Evolutionary conservation across 2,888 invertebrate species (phyloP).

Genomic region (Podabrus alpinus): DNA sequence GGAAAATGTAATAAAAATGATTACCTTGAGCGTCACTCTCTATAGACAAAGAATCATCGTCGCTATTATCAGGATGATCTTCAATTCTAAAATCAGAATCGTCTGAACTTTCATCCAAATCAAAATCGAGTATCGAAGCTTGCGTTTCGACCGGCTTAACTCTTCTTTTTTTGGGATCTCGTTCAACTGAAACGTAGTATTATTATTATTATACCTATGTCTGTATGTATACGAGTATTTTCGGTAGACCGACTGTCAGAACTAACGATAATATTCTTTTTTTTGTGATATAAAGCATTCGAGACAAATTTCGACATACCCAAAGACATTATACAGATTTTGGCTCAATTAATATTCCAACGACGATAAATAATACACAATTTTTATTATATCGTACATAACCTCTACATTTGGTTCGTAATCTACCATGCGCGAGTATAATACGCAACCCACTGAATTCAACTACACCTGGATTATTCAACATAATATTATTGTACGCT

Average conservation of each 20-base stretch:
- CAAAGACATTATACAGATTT: constrained; percentile 3
- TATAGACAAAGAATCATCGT: constrained; percentile 72
- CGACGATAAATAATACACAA: neutral
- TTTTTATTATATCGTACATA: neutral
- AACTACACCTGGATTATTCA: neutral
- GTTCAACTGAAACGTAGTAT: constrained; percentile 61
- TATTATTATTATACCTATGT: too few relatives aligned
- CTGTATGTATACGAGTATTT: too few relatives aligned
- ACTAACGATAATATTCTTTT: neutral
- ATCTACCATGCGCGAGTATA: neutral
- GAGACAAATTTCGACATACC: constrained; percentile 2
- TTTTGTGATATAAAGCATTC: neutral
- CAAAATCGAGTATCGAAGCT: constrained; percentile 78
- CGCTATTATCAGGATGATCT: constrained; percentile 79
- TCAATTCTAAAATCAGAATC: constrained; percentile 94
- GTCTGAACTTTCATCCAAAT: constrained; percentile 89
- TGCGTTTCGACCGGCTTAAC: constrained; percentile 79
- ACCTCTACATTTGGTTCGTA: constrained; percentile 5
- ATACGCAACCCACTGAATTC: neutral
- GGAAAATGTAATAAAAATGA: neutral
- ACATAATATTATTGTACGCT: neutral
- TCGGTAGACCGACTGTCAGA: neutral
- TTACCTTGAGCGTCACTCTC: constrained; percentile 69
- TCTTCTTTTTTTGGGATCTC: constrained; percentile 79
- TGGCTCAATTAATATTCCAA: neutral